Evolutionary conservation across 2,888 invertebrate species (phyloP), one percentile per base, ranked within the genome.

Genomic region (Hirudinaria manillensis): DNA sequence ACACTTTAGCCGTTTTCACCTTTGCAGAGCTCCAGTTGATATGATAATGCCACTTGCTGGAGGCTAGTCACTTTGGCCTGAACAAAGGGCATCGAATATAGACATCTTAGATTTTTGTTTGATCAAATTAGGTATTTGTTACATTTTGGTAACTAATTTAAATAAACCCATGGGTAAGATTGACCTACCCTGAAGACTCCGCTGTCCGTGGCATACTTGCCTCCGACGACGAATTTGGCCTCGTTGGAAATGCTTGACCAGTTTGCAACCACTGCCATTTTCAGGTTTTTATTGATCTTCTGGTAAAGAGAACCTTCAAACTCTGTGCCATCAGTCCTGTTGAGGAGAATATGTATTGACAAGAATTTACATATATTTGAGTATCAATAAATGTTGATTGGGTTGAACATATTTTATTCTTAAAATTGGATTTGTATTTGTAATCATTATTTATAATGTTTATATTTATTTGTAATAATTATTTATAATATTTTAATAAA

Each of bases 271-370:
- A 97, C 90, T 79, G 92, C 97, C 78, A 93, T 91, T 84, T 97
- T 93, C 83, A 97, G 86, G 81, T 91, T 89, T 70, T 91, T 90
- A 74, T 91, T 92, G 79, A 95, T 91, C 87, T 93, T 92, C 87
- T 97, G 96, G 88, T 91, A 94, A 87, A 97, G 90, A 77, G 93
- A 92, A 76, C 94, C 95, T 79, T 90, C 91, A 85, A 95, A 97
- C 84, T 94, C 92, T 86, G 93, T 91, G 80, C 94, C 95, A 86
- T 96, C 94, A 86, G 94, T 93, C 80, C 95, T 95, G 84, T 67
- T 83, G 78, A 13, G 38, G 21, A 24, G 36, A 70, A 29, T 70
- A 16, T 32, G 32, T 13, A n/a, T 53, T 34, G 34, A 34, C 34
- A 24, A 34, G n/a, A n/a, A n/a, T n/a, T n/a, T 45, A 16, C 13